phyloP scores from a whole-genome alignment of 2,888 invertebrate genomes.

The Tribolium freemani region DNA sequence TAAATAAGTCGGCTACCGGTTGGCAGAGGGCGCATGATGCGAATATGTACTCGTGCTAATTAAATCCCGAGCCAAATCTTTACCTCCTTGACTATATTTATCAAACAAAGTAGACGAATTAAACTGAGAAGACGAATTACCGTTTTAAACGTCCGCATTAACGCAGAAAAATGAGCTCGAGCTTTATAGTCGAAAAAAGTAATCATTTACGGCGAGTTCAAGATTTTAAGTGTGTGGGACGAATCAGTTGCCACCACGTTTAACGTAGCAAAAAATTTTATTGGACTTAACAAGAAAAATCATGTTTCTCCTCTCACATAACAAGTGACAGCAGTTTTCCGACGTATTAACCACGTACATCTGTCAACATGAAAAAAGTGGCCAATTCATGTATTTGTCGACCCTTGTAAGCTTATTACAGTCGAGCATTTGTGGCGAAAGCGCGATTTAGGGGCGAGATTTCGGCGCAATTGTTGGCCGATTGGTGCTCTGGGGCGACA shows the following conservation, averaged over 20 bases:
- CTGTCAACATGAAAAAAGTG: constrained; percentile 66
- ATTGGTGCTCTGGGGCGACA: constrained; percentile 55
- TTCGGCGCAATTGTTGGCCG: constrained; percentile 44
- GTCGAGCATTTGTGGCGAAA: constrained; percentile 32
- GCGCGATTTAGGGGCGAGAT: constrained; percentile 4
- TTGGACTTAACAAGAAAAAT: constrained; percentile 57
- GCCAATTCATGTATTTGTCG: constrained; percentile 65
- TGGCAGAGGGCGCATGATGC: constrained; percentile 15
- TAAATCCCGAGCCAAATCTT: not conserved
- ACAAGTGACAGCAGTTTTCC: constrained; percentile 66
- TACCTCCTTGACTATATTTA: not conserved
- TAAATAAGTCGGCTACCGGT: constrained; percentile 5
- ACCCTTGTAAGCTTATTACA: constrained; percentile 59
- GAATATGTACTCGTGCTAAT: constrained; percentile 4
- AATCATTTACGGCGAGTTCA: not conserved
- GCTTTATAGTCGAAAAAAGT: constrained; percentile 26
- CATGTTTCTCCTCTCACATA: constrained; percentile 51
- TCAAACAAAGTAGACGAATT: constrained; percentile 34
- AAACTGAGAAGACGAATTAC: constrained; percentile 37
- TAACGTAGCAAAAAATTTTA: constrained; percentile 59
- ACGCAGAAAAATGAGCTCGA: constrained; percentile 42
- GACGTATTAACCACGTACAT: constrained; percentile 68
- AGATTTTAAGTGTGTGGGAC: constrained; percentile 5
- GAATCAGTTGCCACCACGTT: constrained; percentile 16
- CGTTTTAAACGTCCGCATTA: constrained; percentile 36